These are phyloP conservation scores for Drosophila birchii DNA, from an alignment of 2,888 invertebrate species.

Conservation along the genomic window DNA sequence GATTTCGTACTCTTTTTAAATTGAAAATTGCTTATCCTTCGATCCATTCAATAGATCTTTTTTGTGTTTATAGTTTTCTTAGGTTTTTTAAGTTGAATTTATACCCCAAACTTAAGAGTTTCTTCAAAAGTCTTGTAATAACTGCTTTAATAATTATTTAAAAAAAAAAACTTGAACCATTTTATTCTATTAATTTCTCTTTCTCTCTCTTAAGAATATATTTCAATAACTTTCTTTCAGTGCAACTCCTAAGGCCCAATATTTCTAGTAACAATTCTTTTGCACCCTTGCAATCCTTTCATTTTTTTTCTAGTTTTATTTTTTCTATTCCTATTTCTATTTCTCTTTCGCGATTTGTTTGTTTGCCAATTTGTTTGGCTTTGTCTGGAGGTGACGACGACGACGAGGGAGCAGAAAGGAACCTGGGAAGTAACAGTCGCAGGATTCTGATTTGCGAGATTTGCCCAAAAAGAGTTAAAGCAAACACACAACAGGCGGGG, in stretches of 20 bases:
- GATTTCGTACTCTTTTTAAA: rapidly evolving
- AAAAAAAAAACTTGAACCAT: neutral
- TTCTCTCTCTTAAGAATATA: neutral
- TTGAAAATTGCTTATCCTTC: too few species aligned
- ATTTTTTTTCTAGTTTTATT: conserved; percentile 44
- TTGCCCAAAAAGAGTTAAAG: conserved; percentile 64
- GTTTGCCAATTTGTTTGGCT: conserved; percentile 65
- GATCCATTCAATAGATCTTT: too few species aligned
- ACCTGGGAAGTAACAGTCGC: conserved; percentile 40
- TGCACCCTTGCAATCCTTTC: conserved; percentile 55
- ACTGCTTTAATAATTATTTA: neutral
- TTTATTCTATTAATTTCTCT: neutral
- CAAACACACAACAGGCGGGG: conserved; percentile 47
- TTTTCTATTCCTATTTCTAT: conserved; percentile 48
- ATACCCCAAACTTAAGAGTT: neutral
- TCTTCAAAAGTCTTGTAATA: neutral
- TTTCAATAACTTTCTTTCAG: neutral
- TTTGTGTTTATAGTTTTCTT: too few species aligned
- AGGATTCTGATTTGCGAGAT: conserved; percentile 54
- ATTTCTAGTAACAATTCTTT: conserved; percentile 12
- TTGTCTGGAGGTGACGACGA: conserved; percentile 47
- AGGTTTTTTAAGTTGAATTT: too few species aligned
- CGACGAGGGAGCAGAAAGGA: neutral
- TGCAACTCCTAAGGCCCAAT: conserved; percentile 11
- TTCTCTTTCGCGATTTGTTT: conserved; percentile 41